Evolutionary conservation across 1,140 invertebrate species (phyloP).

Genomic region (Anoplolepis gracilipes): DNA sequence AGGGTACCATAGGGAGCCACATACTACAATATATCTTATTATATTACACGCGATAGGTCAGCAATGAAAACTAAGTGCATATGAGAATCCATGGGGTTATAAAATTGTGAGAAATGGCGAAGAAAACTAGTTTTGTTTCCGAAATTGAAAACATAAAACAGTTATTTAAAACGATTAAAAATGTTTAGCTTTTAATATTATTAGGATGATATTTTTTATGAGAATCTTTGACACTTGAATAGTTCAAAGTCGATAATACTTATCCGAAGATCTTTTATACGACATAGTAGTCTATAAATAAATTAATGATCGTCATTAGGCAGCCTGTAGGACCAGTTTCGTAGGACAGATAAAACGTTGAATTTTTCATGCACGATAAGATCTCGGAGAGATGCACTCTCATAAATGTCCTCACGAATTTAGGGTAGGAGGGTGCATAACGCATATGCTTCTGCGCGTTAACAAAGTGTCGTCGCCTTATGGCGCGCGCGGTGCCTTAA

Average conservation of each 20-base stretch:
- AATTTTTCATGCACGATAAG: constrained; percentile 74
- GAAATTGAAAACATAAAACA: constrained; percentile 65
- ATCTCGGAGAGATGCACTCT: constrained; percentile 61
- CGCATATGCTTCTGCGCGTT: constrained; percentile 54
- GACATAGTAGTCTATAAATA: constrained; percentile 49
- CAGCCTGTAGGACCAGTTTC: constrained; percentile 29
- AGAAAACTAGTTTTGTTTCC: constrained; percentile 37
- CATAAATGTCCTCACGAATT: constrained; percentile 70
- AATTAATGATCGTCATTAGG: constrained; percentile 66
- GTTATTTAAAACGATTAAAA: constrained; percentile 58
- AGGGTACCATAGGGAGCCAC: constrained; percentile 82
- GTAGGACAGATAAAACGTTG: constrained; percentile 66
- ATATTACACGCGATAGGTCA: constrained; percentile 82
- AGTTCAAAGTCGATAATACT: constrained; percentile 20
- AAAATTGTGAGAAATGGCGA: constrained; percentile 35
- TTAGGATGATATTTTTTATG: neutral
- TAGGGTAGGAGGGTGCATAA: constrained; percentile 9
- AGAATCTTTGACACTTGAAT: neutral
- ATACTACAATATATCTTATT: constrained; percentile 83
- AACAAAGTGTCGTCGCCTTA: constrained; percentile 67
- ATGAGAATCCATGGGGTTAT: constrained; percentile 85
- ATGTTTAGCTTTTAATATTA: neutral
- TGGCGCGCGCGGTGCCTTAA: constrained; percentile 47
- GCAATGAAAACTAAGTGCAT: constrained; percentile 86
- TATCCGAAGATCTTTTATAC: constrained; percentile 32